Conservation (phyloP, 2,888 invertebrate species). For the Zele albiditarsus region DNA sequence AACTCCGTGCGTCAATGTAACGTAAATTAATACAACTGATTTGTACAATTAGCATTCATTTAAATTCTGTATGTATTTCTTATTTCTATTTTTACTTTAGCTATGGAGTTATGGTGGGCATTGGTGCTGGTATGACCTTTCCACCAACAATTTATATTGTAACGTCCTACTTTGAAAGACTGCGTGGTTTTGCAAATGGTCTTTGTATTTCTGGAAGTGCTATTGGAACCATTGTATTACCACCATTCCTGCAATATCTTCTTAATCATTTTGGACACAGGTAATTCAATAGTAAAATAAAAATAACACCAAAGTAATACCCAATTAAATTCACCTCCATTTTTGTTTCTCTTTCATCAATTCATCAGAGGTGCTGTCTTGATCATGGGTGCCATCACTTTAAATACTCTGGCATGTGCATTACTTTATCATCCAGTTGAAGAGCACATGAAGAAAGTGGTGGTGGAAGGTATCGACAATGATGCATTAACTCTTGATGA, state of each 20-base stretch:
- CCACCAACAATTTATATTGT: slow-evolving; percentile 93
- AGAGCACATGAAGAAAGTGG: slow-evolving; percentile 81
- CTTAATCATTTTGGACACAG: slow-evolving; percentile 85
- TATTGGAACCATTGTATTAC: slow-evolving; percentile 87
- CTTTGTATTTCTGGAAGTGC: slow-evolving; percentile 93
- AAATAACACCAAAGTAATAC: neutral
- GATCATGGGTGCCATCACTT: slow-evolving; percentile 85
- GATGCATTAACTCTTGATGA: slow-evolving; percentile 64
- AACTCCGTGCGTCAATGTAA: slow-evolving; percentile 15
- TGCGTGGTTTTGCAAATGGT: slow-evolving; percentile 88
- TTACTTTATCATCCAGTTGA: slow-evolving; percentile 88
- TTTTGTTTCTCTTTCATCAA: neutral
- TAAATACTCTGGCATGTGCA: slow-evolving; percentile 88
- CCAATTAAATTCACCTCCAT: neutral
- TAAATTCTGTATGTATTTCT: slow-evolving; percentile 7
- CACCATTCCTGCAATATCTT: slow-evolving; percentile 83
- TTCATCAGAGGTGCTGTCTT: slow-evolving; percentile 82
- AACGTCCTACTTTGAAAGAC: slow-evolving; percentile 86
- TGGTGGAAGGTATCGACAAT: slow-evolving; percentile 69
- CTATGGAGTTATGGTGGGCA: slow-evolving; percentile 88
- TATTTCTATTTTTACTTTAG: slow-evolving; percentile 72
- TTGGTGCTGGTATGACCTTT: slow-evolving; percentile 88
- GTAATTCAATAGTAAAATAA: slow-evolving; percentile 74
- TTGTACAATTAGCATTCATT: neutral
- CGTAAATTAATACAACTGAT: neutral